Conservation (phyloP, 1,140 invertebrate genomes). For the Orussus abietinus region DNA sequence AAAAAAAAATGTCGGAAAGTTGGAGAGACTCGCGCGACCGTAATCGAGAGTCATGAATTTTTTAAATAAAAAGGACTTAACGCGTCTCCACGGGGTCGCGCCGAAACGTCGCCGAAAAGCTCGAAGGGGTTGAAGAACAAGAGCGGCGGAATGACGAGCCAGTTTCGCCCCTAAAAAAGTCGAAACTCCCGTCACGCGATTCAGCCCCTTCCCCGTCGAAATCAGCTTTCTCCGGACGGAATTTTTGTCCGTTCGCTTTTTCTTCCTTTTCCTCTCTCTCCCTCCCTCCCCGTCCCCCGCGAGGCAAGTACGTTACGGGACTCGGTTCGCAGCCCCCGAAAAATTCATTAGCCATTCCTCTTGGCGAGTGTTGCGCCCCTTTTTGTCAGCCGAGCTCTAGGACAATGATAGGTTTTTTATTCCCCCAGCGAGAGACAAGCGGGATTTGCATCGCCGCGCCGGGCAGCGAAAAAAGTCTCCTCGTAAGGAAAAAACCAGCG, state of each 20-base stretch:
- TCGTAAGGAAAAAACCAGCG: constrained; percentile 15
- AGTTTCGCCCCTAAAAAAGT: neutral
- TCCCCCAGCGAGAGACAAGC: constrained; percentile 40
- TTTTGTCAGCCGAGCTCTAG: neutral
- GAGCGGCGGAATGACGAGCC: no score
- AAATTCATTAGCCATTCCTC: constrained; percentile 1
- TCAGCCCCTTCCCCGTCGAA: no score
- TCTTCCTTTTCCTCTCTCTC: constrained; percentile 1
- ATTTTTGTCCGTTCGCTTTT: neutral
- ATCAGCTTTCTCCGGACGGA: no score
- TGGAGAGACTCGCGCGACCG: neutral
- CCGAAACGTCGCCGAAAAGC: no score
- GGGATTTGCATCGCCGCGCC: constrained; percentile 31
- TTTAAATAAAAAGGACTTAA: neutral
- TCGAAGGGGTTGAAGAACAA: no score
- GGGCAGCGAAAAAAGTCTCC: constrained; percentile 9
- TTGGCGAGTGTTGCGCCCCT: no score
- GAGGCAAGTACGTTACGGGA: no score
- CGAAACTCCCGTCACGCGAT: no score
- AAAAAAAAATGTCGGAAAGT: neutral
- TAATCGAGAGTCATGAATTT: neutral
- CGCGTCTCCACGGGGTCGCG: no score
- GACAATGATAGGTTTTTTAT: constrained; percentile 10
- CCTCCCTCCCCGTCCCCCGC: neutral
- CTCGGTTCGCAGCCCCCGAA: no score